Evolutionary conservation across 2,888 invertebrate genomes (phyloP).

Genomic region (Sipunculus nudus): DNA sequence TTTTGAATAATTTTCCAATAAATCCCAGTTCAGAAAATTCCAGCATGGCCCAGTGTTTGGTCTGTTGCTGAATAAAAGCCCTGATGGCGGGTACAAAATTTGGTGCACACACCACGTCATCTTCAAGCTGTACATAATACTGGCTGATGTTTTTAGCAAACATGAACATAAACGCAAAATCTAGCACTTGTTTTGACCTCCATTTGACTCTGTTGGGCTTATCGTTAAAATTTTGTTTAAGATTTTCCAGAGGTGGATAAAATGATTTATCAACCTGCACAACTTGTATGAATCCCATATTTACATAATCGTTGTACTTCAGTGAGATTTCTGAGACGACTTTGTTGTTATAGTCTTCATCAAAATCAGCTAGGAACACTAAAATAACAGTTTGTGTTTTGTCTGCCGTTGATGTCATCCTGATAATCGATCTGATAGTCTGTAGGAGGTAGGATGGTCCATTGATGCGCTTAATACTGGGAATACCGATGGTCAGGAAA

Average conservation of each 20-base stretch:
- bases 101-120: constrained; percentile 55
- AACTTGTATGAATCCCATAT: constrained; percentile 62
- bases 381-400: constrained; percentile 56
- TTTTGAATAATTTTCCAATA: constrained; percentile 60
- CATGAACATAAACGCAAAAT: constrained; percentile 58
- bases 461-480: constrained; percentile 62
- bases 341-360: constrained; percentile 44
- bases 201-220: constrained; percentile 56
- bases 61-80: constrained; percentile 44
- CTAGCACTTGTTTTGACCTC: constrained; percentile 63
- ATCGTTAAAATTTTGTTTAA: constrained; percentile 61
- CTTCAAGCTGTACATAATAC: constrained; percentile 62
- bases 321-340: constrained; percentile 34
- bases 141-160: constrained; percentile 52
- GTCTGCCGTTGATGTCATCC: constrained; percentile 53
- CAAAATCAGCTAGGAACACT: constrained; percentile 63
- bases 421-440: constrained; percentile 63
- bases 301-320: constrained; percentile 44
- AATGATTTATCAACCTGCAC: constrained; percentile 49
- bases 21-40: constrained; percentile 61
- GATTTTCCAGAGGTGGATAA: constrained; percentile 46
- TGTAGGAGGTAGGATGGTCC: constrained; percentile 57
- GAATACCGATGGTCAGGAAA: constrained; percentile 65
- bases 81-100: constrained; percentile 54
- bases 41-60: constrained; percentile 54